Evolutionary conservation across 2,888 invertebrate species (phyloP).

Genomic region (Cheilosia scutellata): DNA sequence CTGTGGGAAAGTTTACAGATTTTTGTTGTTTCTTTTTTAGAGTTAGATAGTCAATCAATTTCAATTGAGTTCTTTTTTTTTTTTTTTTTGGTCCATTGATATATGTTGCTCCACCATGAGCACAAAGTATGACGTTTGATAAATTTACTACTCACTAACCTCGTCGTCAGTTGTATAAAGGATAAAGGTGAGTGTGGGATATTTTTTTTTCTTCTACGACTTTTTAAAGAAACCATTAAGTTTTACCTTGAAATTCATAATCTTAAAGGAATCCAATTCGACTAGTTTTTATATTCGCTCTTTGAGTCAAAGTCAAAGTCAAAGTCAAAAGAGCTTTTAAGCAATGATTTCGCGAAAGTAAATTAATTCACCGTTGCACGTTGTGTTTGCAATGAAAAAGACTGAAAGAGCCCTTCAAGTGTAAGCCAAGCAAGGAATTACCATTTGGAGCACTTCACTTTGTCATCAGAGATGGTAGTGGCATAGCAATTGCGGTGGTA

Average conservation of each 20-base stretch:
- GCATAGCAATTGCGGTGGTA: constrained; percentile 10
- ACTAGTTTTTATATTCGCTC: constrained; percentile 20
- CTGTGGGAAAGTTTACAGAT: constrained; percentile 45
- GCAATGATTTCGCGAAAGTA: neutral
- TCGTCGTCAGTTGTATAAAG: neutral
- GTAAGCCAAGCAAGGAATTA: constrained; percentile 56
- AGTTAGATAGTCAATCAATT: constrained; percentile 51
- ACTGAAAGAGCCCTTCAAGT: constrained; percentile 43
- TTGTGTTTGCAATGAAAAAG: constrained; percentile 38
- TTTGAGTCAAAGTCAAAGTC: constrained; percentile 9
- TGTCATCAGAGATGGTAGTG: constrained; percentile 23
- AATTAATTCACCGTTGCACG: constrained; percentile 35
- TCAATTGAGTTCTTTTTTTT: constrained; percentile 39
- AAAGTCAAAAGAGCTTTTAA: constrained; percentile 3
- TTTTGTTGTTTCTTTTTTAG: neutral
- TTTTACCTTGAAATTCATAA: neutral
- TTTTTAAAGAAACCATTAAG: neutral
- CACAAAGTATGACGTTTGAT: constrained; percentile 12
- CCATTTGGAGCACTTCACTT: constrained; percentile 52
- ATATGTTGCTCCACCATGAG: constrained; percentile 10
- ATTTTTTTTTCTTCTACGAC: neutral
- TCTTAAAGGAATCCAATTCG: constrained; percentile 1
- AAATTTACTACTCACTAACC: constrained; percentile 9
- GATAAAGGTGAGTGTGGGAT: neutral
- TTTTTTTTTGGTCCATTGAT: constrained; percentile 12